Evolutionary conservation across 2,113 vertebrate genomes (phyloP).

Genomic region (Collichthys lucidus): DNA sequence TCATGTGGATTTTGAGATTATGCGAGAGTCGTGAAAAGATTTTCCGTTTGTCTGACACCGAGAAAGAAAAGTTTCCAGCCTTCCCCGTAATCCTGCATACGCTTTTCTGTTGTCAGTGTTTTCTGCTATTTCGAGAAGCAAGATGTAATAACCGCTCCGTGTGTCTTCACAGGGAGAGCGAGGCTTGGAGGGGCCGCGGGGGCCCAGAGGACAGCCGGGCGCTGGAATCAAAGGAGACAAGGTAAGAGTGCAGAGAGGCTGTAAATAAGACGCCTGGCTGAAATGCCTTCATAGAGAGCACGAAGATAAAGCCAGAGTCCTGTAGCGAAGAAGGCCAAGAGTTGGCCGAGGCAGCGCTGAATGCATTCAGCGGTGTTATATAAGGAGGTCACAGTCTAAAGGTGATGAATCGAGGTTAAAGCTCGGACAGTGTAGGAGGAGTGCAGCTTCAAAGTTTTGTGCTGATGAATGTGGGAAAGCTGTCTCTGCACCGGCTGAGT

Average conservation of each 20-base stretch:
- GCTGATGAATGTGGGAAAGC: slow-evolving; percentile 49
- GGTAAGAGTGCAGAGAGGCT: slow-evolving; percentile 79
- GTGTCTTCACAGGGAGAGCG: slow-evolving; percentile 85
- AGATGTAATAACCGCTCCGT: slow-evolving; percentile 42
- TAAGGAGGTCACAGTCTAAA: slow-evolving; percentile 49
- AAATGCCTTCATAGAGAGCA: slow-evolving; percentile 48
- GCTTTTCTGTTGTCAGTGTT: neutral
- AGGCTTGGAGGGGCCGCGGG: slow-evolving; percentile 89
- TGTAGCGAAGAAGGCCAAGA: slow-evolving; percentile 39
- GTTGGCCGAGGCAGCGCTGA: slow-evolving; percentile 33
- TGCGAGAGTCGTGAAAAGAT: neutral
- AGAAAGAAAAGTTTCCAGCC: neutral
- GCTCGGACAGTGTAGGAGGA: slow-evolving; percentile 53
- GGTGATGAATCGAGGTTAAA: slow-evolving; percentile 49
- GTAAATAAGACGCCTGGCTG: slow-evolving; percentile 73
- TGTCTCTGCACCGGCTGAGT: slow-evolving; percentile 3
- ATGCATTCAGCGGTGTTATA: slow-evolving; percentile 54
- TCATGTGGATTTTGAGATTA: neutral
- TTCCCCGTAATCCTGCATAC: neutral
- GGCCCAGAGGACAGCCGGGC: slow-evolving; percentile 85
- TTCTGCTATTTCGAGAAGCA: slow-evolving; percentile 21
- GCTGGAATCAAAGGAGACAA: slow-evolving; percentile 90
- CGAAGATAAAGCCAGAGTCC: slow-evolving; percentile 34
- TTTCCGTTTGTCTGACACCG: neutral
- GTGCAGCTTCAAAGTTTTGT: slow-evolving; percentile 9